Conservation (phyloP, 2,888 invertebrate genomes). For the Ctenicera cuprea region DNA sequence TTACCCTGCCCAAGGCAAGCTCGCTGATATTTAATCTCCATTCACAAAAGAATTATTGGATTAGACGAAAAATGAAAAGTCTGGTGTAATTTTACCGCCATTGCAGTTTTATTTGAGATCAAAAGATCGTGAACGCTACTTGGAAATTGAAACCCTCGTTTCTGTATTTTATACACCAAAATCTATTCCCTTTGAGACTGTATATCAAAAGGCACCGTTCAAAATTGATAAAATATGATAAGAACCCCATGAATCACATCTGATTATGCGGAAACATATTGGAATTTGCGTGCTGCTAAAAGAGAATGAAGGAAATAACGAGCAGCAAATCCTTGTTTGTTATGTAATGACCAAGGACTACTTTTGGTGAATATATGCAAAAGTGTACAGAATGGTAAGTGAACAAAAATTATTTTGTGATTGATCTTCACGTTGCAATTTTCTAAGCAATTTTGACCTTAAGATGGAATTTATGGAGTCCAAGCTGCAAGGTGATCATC, state of each 20-base stretch:
- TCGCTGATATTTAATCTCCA: constrained; percentile 9
- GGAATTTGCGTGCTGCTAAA: neutral
- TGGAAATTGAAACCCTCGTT: constrained; percentile 22
- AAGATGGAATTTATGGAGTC: too few species aligned
- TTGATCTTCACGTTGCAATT: too few species aligned
- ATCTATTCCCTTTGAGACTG: constrained; percentile 5
- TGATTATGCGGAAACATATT: constrained; percentile 9
- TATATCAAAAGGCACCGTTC: neutral
- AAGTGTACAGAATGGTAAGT: too few species aligned
- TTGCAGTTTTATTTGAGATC: constrained; percentile 13
- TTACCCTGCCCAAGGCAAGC: neutral
- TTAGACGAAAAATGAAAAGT: constrained; percentile 28
- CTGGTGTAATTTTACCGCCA: constrained; percentile 27
- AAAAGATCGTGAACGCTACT: neutral
- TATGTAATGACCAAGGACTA: too few species aligned
- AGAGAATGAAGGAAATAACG: neutral
- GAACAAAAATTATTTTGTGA: too few species aligned
- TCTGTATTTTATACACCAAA: constrained; percentile 5
- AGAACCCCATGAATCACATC: neutral
- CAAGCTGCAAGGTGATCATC: too few species aligned
- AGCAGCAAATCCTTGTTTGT: neutral
- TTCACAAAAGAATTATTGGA: constrained; percentile 31
- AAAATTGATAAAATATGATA: constrained; percentile 13
- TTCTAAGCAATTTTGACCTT: too few species aligned
- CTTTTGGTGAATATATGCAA: too few species aligned